Percentiles rank a stretch among this genome's conserved stretches.
Conservation (phyloP, 1,140 invertebrate genomes). For the Drosophila equinoxialis region DNA sequence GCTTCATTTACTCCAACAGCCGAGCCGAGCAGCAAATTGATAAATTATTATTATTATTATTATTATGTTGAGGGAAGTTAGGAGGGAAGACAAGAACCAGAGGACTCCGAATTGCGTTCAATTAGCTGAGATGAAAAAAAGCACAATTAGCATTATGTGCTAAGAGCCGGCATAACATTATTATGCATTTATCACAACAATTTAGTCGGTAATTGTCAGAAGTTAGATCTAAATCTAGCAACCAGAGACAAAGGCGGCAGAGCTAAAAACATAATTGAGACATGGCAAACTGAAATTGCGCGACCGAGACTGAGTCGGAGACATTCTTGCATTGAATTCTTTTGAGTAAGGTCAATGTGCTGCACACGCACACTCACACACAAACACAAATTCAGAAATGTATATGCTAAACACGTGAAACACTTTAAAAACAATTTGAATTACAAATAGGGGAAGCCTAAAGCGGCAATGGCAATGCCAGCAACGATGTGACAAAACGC, state of each 20-base stretch:
- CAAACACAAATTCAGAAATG: neutral
- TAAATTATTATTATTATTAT: conserved; percentile 62
- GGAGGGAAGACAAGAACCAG: neutral
- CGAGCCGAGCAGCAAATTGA: conserved; percentile 51
- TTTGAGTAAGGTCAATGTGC: conserved; percentile 36
- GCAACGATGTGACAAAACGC: conserved; percentile 52
- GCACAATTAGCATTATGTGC: conserved; percentile 65
- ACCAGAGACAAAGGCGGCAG: too few species aligned
- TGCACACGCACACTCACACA: conserved; percentile 18
- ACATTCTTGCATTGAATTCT: neutral
- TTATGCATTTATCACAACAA: conserved; percentile 49
- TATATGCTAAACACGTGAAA: conserved; percentile 61
- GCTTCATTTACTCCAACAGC: conserved; percentile 58
- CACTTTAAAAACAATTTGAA: conserved; percentile 73
- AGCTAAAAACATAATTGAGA: conserved; percentile 52
- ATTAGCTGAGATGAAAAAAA: conserved; percentile 48
- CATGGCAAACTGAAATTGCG: conserved; percentile 5
- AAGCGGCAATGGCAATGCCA: conserved; percentile 42
- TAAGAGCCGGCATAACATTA: conserved; percentile 49
- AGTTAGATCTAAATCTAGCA: conserved; percentile 16
- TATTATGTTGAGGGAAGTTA: neutral
- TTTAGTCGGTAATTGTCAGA: conserved; percentile 21
- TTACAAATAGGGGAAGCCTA: conserved; percentile 62
- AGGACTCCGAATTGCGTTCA: conserved; percentile 57
- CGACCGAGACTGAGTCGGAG: neutral